These are phyloP conservation scores for Ptyas mucosa DNA, from an alignment of 2,113 vertebrate species.

Conservation along the genomic window DNA sequence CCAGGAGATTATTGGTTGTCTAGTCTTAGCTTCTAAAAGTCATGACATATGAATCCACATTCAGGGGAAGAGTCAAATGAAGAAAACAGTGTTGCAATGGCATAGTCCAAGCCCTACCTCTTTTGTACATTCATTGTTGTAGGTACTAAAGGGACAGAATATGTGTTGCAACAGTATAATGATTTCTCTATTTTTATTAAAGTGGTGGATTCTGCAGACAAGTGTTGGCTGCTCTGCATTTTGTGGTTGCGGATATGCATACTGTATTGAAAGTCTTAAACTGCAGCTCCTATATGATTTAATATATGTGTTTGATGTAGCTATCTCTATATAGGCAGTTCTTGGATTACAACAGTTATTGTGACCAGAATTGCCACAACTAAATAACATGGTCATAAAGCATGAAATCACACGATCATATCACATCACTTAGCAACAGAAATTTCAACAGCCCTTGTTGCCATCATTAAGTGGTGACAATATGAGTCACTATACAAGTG, in stretches of 20 bases:
- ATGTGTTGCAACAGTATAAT: background rate
- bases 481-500: background rate
- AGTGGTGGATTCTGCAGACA: background rate
- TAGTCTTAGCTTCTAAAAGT: background rate
- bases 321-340: background rate
- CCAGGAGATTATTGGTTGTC: background rate
- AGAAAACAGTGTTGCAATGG: background rate
- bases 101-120: background rate
- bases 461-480: background rate
- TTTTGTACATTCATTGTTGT: background rate
- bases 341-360: background rate
- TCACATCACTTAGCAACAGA: background rate
- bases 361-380: background rate
- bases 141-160: background rate
- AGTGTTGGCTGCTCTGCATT: background rate
- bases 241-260: background rate
- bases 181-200: background rate
- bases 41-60: background rate
- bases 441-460: background rate
- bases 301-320: background rate
- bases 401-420: background rate
- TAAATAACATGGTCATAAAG: background rate
- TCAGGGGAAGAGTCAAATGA: background rate
- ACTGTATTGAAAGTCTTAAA: background rate
- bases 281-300: background rate